Evolutionary conservation across 2,888 invertebrate species (phyloP).

Genomic region (Nephrotoma appendiculata): DNA sequence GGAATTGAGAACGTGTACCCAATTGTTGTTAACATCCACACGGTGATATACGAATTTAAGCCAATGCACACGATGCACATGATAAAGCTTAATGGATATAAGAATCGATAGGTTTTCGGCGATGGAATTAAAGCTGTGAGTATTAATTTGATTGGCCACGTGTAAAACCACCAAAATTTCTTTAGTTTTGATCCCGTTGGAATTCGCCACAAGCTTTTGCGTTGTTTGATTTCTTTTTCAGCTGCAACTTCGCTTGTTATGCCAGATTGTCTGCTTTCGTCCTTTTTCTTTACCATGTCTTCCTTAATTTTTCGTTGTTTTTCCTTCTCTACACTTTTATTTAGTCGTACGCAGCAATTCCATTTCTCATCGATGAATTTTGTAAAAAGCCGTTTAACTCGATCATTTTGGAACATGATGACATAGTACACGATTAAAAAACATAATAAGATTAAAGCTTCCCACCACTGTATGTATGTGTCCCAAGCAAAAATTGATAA

Average conservation of each 20-base stretch:
- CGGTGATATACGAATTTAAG: conserved; percentile 66
- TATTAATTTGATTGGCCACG: conserved; percentile 55
- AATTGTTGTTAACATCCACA: conserved; percentile 84
- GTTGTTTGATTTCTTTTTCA: not conserved
- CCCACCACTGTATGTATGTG: not conserved
- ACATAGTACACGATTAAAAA: not conserved
- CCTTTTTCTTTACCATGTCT: not conserved
- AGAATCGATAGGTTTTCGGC: conserved; percentile 39
- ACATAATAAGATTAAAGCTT: not conserved
- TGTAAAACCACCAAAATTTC: conserved; percentile 47
- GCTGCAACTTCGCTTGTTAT: not conserved
- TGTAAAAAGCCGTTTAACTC: not conserved
- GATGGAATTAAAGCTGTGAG: conserved; percentile 59
- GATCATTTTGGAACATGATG: not conserved
- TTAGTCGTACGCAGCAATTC: not conserved
- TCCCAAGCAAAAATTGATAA: not conserved
- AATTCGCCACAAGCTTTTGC: conserved; percentile 33
- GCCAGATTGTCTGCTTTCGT: not conserved
- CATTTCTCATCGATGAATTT: not conserved
- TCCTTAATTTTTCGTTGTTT: not conserved
- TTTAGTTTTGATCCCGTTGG: conserved; percentile 26
- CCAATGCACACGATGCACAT: conserved; percentile 84
- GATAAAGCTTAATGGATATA: conserved; percentile 65
- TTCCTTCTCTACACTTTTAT: not conserved
- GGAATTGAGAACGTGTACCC: conserved; percentile 69